Evolutionary conservation across 2,888 invertebrate species (phyloP).

Genomic region (Cheilosia soror): DNA sequence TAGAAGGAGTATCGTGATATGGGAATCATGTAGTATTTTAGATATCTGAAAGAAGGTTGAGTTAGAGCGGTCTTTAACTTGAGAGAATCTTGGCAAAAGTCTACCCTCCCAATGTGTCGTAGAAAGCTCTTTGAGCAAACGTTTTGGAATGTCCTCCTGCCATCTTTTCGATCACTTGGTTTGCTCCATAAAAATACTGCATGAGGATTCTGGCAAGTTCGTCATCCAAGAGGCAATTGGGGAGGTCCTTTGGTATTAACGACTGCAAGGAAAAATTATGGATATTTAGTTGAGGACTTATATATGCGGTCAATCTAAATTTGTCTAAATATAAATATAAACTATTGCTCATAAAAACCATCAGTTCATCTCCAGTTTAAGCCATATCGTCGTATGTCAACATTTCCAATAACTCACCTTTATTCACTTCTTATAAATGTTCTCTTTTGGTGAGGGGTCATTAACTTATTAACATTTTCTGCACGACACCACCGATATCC

Average conservation of each 20-base stretch:
- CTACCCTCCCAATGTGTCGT: conserved; percentile 81
- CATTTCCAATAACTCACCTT: not conserved
- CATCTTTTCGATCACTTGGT: conserved; percentile 79
- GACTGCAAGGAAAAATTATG: conserved; percentile 76
- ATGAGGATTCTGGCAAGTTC: conserved; percentile 79
- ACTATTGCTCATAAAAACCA: no score
- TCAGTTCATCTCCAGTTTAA: not conserved
- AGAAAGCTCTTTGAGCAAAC: conserved; percentile 80
- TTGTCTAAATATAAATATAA: not conserved
- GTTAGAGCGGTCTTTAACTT: conserved; percentile 9
- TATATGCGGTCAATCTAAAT: no score
- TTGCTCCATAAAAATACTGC: conserved; percentile 81
- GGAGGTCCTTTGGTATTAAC: conserved; percentile 80
- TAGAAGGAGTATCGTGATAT: conserved; percentile 82
- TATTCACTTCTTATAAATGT: no score
- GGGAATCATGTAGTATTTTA: conserved; percentile 81
- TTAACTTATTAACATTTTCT: not conserved
- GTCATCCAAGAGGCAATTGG: conserved; percentile 79
- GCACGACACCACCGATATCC: not conserved
- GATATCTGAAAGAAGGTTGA: conserved; percentile 76
- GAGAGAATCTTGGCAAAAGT: not conserved
- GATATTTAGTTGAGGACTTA: not conserved
- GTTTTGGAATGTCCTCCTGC: conserved; percentile 76
- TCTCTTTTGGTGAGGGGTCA: not conserved
- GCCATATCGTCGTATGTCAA: not conserved